Base-by-base conservation (phyloP, 2,113 vertebrate species). In the Nyctibius bracteatus region DNA sequence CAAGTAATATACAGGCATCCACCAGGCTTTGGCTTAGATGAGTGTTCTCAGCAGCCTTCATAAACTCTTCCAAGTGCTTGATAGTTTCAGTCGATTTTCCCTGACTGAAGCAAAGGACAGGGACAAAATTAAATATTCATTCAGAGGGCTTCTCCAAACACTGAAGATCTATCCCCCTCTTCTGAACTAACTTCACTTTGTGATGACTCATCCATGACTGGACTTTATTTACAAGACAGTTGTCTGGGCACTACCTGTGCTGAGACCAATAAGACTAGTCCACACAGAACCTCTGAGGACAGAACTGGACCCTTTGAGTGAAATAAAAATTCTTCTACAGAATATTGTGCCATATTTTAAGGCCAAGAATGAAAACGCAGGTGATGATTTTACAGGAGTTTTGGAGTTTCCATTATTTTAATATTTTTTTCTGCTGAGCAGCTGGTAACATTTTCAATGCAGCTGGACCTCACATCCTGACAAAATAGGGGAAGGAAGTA, bases 1-100 rank as follows among this genome's bases (percentile, higher is more conserved):
- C 98, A 58, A 98, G 98, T 55, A 98, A 96, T 2, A 96, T 59
- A 72, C 97, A 96, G 13, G 98, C 97, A 96, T 96, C 97, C 83
- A 98, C 95, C 33, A 98, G 37, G 67, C 98, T 98, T 31, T 94
- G 94, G 52, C 31, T 96, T 46, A 98, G 96, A 28, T 95, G 84
- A 79, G 94, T 57, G 0, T 90, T 97, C 86, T 97, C 96, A 67
- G 98, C 97, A 95, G 97, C 72, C 43, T 93, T 91, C 90, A 98
- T 81, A 91, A 98, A 97, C 66, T 96, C 97, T 97, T 92, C 93
- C 96, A 98, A 92, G 75, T 89, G 97, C 7, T 72, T 33, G 65
- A 97, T 73, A 73, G 97, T 93, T 96, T 98, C 98, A 85, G 33
- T 5, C 2, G 41, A 96, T 73, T 98, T 86, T 88, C 97, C 97